Base-by-base conservation (phyloP, 2,113 vertebrate genomes). In the Phaethornis superciliosus region DNA sequence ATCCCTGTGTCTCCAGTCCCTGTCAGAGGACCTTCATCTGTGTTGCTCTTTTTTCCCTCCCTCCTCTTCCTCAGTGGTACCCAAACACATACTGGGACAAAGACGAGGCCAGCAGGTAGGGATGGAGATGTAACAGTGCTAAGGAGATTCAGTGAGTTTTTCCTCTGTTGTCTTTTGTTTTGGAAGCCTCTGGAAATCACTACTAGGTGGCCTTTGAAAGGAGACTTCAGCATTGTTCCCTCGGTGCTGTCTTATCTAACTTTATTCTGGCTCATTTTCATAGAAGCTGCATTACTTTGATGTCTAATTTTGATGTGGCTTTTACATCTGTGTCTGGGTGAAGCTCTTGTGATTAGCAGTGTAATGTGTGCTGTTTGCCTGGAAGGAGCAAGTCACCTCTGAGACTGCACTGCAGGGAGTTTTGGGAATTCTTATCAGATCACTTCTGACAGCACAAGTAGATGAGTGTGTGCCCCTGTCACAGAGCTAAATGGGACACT, bases 61-160 rank as follows among this genome's bases (percentile, higher is more conserved):
- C 3, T 56, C 13, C 52, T 55, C 30, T 83, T 60, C 47, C 32
- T 67, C 54, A 37, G 26, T 30, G 19, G 30, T 21, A n/a, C 40
- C 40, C 17, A 13, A 42, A 72, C 26, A 67, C 8, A 4, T 42
- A 37, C 1, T 0, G 3, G 32, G 74, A 24, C 40, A 37, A 7
- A 67, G 84, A 32, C 51, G 59, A 52, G 24, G n/a, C 56, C 58
- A 59, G 28, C 3, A 19, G 8, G 10, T 18, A 67, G 40, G 22
- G 33, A 37, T 49, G 54, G 30, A 74, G 60, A 74, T 12, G 72
- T 37, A 62, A 79, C 10, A 13, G 40, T 16, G 14, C n/a, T 30
- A 52, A 72, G 44, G 35, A 40, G 30, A 51, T 76, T 24, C 28
- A 10, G 19, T 54, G 5, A n/a, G 24, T 6, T 71, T 77, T 77